Evolutionary conservation across 2,888 invertebrate species (phyloP), one percentile per base, ranked within the genome.

Genomic region (Eremobia ochroleuca): DNA sequence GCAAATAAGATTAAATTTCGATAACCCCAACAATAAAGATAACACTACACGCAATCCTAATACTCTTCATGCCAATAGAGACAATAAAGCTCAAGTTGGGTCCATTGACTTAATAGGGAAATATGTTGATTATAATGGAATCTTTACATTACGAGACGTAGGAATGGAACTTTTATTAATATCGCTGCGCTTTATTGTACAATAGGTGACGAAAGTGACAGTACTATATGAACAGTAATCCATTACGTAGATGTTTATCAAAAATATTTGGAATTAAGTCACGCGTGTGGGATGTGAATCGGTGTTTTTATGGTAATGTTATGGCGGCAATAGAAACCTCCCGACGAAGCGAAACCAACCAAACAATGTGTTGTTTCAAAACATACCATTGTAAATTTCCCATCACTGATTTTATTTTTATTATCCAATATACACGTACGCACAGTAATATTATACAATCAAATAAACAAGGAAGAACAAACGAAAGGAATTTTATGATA

Each of bases 291-390:
- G 93, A 87, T 82, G 91, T 89, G 86, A 87, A 91, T 92, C 87
- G 91, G 92, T 88, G 89, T 93, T 94, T 94, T 94, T 94, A 95
- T 94, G 92, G 93, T 92, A 93, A 94, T 94, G 92, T 93, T 93
- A 94, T 94, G 92, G 91, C 92, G 91, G 88, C 89, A 86, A 91
- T 92, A 92, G 92, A 91, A 92, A 92, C 90, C 88, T 88, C 87
- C 83, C 82, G 85, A 79, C 88, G 88, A 81, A 88, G 90, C 91
- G 89, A 93, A 92, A 92, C 91, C 91, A 88, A 89, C 89, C 78
- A 90, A 93, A 93, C 93, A 94, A 93, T 93, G 89, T 88, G 87
- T 89, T 90, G 90, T 92, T 92, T 91, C 90, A 87, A 92, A 91
- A 93, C 89, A 88, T 88, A 88, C 85, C 81, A 89, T 90, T 91